A percentile compares a stretch with the other conserved stretches of the same genome.
phyloP scores from a whole-genome alignment of 2,797 vertebrate species.

The Melanotaenia maccullochi region DNA sequence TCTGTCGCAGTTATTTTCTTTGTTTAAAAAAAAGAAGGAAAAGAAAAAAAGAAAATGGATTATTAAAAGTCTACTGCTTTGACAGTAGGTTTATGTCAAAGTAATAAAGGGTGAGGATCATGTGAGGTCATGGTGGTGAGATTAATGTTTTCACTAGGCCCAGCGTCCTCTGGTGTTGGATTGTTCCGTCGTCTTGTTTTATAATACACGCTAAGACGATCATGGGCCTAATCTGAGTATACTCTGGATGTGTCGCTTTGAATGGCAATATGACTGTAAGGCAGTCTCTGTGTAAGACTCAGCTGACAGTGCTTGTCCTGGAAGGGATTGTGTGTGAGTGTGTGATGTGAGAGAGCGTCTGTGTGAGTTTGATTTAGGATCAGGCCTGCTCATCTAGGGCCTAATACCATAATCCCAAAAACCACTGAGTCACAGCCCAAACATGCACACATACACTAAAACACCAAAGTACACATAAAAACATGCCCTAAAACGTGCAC shows the following conservation, averaged over 20 bases:
- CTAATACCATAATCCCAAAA: slow-evolving; percentile 83
- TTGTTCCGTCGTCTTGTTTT: slow-evolving; percentile 76
- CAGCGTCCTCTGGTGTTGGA: slow-evolving; percentile 61
- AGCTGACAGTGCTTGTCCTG: slow-evolving; percentile 75
- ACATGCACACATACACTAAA: slow-evolving; percentile 62
- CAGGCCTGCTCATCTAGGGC: slow-evolving; percentile 80
- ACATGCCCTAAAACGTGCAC: slow-evolving; percentile 41
- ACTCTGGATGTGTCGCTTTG: slow-evolving; percentile 73
- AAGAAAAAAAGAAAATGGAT: slow-evolving; percentile 48
- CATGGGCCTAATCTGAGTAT: slow-evolving; percentile 74
- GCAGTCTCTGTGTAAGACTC: slow-evolving; percentile 71
- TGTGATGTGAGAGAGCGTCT: slow-evolving; percentile 60
- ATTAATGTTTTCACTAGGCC: slow-evolving; percentile 66
- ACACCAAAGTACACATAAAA: slow-evolving; percentile 50
- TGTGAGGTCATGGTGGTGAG: slow-evolving; percentile 58
- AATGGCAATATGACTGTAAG: slow-evolving; percentile 75
- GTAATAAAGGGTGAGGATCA: slow-evolving; percentile 67
- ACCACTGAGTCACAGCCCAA: slow-evolving; percentile 80
- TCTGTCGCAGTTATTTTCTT: neutral
- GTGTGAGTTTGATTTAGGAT: slow-evolving; percentile 82
- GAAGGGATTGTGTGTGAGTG: slow-evolving; percentile 68
- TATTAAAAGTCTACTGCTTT: slow-evolving; percentile 53
- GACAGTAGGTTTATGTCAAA: slow-evolving; percentile 60
- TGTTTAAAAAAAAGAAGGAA: neutral
- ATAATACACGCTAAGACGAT: slow-evolving; percentile 78